A percentile compares a stretch with the other conserved stretches of the same genome.
Evolutionary conservation across 2,888 invertebrate genomes (phyloP).

Genomic region (Laothoe populi): DNA sequence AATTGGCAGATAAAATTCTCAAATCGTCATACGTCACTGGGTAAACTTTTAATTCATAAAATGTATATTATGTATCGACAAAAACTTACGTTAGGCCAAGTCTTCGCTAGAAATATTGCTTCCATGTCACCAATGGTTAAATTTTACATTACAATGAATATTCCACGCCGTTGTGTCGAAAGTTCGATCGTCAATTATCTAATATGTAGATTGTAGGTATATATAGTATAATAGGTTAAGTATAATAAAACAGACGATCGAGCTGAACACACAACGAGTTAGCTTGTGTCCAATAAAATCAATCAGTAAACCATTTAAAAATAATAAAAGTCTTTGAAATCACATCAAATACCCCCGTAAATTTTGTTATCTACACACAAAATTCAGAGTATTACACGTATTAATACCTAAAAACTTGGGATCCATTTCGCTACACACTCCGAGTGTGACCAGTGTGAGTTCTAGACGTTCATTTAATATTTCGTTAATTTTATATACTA

Average conservation of each 20-base stretch:
- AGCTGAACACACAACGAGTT: constrained; percentile 41
- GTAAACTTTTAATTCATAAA: constrained; percentile 14
- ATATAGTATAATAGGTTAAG: constrained; percentile 15
- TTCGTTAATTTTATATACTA: constrained; percentile 77
- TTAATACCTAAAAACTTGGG: constrained; percentile 73
- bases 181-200: constrained; percentile 36
- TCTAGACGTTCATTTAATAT: constrained; percentile 66
- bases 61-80: constrained; percentile 9
- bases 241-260: constrained; percentile 42
- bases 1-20: constrained; percentile 10
- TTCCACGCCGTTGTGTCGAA: constrained; percentile 30
- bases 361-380: constrained; percentile 71
- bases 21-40: constrained; percentile 14
- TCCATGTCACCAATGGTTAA: constrained; percentile 11
- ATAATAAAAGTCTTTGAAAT: constrained; percentile 50
- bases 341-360: constrained; percentile 70
- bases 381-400: constrained; percentile 77
- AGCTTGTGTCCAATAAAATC: constrained; percentile 40
- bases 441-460: constrained; percentile 74
- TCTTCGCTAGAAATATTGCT: constrained; percentile 18
- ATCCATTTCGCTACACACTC: constrained; percentile 62
- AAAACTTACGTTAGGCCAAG: constrained; percentile 22
- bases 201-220: constrained; percentile 2
- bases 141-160: constrained; percentile 29
- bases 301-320: constrained; percentile 44